phyloP scores from a whole-genome alignment of 92 coral and sea anemone species.

The Zoanthus gigantus region DNA sequence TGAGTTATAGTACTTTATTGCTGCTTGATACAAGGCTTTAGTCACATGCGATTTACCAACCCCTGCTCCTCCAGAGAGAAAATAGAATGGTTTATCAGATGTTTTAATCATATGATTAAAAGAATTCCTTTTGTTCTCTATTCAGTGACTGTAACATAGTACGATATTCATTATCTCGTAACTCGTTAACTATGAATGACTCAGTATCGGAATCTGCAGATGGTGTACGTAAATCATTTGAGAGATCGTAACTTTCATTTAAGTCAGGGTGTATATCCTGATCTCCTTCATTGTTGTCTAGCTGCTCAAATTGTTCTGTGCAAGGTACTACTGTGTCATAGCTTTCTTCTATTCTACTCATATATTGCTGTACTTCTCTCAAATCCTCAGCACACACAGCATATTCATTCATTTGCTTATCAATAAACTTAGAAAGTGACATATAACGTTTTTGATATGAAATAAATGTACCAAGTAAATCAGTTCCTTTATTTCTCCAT shows the following conservation, averaged over 20 bases:
- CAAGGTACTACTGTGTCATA: not conserved
- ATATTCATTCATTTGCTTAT: not conserved
- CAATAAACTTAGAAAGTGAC: not conserved
- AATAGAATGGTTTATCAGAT: not conserved
- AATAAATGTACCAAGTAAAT: not conserved
- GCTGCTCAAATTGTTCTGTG: not conserved
- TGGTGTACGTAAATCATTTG: not conserved
- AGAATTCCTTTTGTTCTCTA: conserved; percentile 2
- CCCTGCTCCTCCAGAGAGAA: not conserved
- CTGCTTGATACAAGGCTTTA: conserved; percentile 1
- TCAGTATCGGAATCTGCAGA: too few species aligned
- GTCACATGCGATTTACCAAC: conserved; percentile 1
- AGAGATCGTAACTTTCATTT: not conserved
- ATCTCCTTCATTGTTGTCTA: not conserved
- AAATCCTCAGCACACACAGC: not conserved
- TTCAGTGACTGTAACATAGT: not conserved
- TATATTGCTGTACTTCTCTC: not conserved
- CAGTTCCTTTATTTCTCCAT: not conserved
- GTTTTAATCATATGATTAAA: not conserved
- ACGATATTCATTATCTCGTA: not conserved
- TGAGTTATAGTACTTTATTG: not conserved
- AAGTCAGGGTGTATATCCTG: not conserved
- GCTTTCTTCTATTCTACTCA: not conserved
- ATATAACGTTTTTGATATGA: not conserved
- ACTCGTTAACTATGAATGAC: not conserved